Conservation (phyloP, 1,140 invertebrate genomes). For the Xylocopa sonorina region DNA sequence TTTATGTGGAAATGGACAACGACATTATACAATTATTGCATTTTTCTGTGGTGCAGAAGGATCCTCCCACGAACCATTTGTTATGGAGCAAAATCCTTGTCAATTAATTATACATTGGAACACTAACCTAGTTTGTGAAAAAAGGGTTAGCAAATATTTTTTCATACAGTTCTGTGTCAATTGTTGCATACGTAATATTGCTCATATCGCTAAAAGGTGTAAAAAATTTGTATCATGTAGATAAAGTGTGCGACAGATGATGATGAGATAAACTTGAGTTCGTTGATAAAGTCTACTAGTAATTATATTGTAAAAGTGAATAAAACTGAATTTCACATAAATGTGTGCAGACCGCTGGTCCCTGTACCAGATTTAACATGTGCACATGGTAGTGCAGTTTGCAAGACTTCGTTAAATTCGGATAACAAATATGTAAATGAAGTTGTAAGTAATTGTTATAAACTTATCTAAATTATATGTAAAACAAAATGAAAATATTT, state of each 20-base stretch:
- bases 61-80: conserved; percentile 68
- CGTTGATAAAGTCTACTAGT: conserved; percentile 76
- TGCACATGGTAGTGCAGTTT: conserved; percentile 79
- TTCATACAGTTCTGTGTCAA: too few relatives aligned
- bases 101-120: conserved; percentile 81
- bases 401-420: conserved; percentile 74
- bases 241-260: conserved; percentile 69
- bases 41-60: conserved; percentile 80
- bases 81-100: conserved; percentile 80
- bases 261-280: conserved; percentile 76
- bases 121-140: conserved; percentile 78
- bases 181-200: conserved; percentile 19
- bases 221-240: conserved; percentile 53
- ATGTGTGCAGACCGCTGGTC: conserved; percentile 81
- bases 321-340: conserved; percentile 75
- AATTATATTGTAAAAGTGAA: conserved; percentile 80
- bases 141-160: conserved; percentile 72
- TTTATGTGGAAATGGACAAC: conserved; percentile 69
- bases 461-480: neutral
- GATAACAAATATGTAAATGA: conserved; percentile 75
- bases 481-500: neutral
- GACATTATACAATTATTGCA: conserved; percentile 80
- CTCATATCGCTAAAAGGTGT: neutral
- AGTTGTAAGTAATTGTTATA: conserved; percentile 74
- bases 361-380: conserved; percentile 79